Conservation (phyloP, 2,113 vertebrate species). For the Perognathus longimembris region DNA sequence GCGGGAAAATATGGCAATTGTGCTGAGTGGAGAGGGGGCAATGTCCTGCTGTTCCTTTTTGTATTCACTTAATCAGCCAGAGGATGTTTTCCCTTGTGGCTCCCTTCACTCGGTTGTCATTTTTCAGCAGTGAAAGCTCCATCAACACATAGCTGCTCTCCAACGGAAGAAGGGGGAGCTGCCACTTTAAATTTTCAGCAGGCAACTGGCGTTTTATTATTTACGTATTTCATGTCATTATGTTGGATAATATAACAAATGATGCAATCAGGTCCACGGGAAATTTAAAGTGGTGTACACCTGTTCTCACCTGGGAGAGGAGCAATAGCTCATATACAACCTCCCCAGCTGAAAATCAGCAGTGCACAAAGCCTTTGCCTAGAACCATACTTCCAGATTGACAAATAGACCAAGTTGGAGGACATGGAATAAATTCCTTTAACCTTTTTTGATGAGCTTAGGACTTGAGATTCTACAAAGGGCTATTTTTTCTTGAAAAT, state of each 20-base stretch:
- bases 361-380: constrained; percentile 43
- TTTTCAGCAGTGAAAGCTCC: constrained; percentile 59
- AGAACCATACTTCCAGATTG: constrained; percentile 8
- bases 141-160: constrained; percentile 53
- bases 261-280: constrained; percentile 82
- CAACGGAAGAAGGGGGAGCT: constrained; percentile 55
- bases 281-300: constrained; percentile 84
- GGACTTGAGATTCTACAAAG: constrained; percentile 23
- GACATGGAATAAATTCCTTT: constrained; percentile 23
- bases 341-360: constrained; percentile 72
- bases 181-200: constrained; percentile 81
- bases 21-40: not conserved
- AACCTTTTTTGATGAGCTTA: constrained; percentile 21
- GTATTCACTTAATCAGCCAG: constrained; percentile 26
- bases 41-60: constrained; percentile 6
- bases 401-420: constrained; percentile 54
- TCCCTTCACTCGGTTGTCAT: constrained; percentile 28
- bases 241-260: constrained; percentile 83
- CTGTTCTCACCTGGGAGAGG: constrained; percentile 83
- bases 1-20: not conserved
- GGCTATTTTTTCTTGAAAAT: not conserved
- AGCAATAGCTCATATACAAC: constrained; percentile 72
- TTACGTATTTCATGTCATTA: constrained; percentile 84
- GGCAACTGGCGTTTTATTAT: constrained; percentile 82
- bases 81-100: constrained; percentile 47